Evolutionary conservation across 2,797 vertebrate species (phyloP).

Genomic region (Rhabdomys pumilio): DNA sequence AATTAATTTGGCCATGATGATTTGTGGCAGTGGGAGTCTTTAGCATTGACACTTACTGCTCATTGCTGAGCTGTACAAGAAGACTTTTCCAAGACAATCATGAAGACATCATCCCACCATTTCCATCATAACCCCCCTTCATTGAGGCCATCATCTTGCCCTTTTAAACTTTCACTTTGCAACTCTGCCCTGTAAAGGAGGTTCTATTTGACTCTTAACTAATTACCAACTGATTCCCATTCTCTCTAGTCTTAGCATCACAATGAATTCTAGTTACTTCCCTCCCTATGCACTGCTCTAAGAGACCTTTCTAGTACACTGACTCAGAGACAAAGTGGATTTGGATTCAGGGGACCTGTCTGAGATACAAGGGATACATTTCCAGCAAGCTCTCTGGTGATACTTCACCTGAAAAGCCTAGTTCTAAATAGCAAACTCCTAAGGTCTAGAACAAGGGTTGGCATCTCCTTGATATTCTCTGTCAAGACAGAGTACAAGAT

Average conservation of each 20-base stretch:
- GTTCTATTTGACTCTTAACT: not conserved
- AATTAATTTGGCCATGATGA: not conserved
- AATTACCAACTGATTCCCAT: not conserved
- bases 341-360: not conserved
- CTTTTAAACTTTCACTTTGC: not conserved
- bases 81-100: not conserved
- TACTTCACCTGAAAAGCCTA: not conserved
- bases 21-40: not conserved
- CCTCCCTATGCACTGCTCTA: not conserved
- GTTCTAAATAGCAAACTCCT: not conserved
- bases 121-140: not conserved
- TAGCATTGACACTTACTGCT: not conserved
- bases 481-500: not conserved
- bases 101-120: rapidly evolving
- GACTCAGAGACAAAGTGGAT: not conserved
- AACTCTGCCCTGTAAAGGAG: not conserved
- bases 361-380: not conserved
- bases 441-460: not conserved
- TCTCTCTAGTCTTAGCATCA: not conserved
- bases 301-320: not conserved
- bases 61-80: not conserved
- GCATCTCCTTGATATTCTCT: not conserved
- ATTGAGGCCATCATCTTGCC: not conserved
- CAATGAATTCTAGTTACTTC: not conserved
- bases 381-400: not conserved